Conservation (phyloP, 2,113 vertebrate species). For the Tragulus kanchil region DNA sequence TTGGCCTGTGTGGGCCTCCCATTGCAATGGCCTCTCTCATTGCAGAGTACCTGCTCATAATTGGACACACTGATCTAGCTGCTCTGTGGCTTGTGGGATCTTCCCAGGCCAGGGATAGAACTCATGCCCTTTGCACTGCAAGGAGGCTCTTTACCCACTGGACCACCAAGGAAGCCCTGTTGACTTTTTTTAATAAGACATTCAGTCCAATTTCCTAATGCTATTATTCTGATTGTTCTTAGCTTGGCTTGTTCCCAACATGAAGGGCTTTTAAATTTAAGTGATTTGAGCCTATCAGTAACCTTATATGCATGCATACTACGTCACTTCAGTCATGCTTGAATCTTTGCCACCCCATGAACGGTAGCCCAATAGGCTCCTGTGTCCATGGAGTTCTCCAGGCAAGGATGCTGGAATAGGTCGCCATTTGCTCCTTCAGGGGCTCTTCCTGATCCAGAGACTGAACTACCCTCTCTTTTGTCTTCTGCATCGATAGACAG, state of each 20-base stretch:
- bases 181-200: background rate
- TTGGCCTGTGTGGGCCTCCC: too few relatives aligned
- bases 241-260: background rate
- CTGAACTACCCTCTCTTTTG: background rate
- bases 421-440: background rate
- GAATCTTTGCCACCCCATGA: background rate
- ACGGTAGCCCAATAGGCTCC: background rate
- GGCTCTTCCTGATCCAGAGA: background rate
- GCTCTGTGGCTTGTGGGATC: too few relatives aligned
- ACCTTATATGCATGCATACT: background rate
- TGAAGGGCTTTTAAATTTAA: background rate
- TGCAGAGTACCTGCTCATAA: too few relatives aligned
- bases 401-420: background rate
- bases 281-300: background rate
- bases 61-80: too few relatives aligned
- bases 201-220: background rate
- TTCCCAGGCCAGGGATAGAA: too few relatives aligned
- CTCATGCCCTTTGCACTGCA: too few relatives aligned
- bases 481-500: rapidly evolving
- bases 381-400: background rate
- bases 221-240: background rate
- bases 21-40: too few relatives aligned
- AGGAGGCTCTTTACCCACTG: too few relatives aligned
- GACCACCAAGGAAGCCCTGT: too few relatives aligned
- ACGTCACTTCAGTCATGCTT: background rate